A percentile compares a stretch with the other conserved stretches of the same genome.
These are phyloP conservation scores for Atta colombica DNA, from an alignment of 1,140 invertebrate species.

Conservation along the genomic window DNA sequence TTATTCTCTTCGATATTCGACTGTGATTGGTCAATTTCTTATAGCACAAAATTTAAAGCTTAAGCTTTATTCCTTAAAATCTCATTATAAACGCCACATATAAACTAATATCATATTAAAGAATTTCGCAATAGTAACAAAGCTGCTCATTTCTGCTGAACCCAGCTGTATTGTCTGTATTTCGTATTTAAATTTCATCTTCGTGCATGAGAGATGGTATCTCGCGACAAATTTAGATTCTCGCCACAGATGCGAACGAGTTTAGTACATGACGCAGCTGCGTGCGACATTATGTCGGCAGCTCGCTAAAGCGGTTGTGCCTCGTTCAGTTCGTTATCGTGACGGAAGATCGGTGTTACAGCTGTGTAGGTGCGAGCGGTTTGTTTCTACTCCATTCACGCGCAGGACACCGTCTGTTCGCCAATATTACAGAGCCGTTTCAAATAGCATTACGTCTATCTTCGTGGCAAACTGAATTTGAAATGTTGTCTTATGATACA, in stretches of 20 bases:
- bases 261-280: slow-evolving; percentile 39
- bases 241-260: slow-evolving; percentile 15
- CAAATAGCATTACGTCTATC: slow-evolving; percentile 52
- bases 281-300: slow-evolving; percentile 34
- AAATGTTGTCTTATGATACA: slow-evolving; percentile 31
- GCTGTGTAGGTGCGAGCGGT: slow-evolving; percentile 16
- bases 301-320: slow-evolving; percentile 13
- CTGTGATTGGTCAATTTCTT: no score
- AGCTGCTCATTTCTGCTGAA: no score
- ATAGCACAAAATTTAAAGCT: no score
- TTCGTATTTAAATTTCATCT: not conserved
- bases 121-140: no score
- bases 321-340: slow-evolving; percentile 54
- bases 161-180: no score
- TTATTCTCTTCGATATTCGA: no score
- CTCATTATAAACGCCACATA: no score
- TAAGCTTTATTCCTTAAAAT: no score
- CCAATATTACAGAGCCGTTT: slow-evolving; percentile 20
- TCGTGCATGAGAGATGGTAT: not conserved
- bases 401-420: not conserved
- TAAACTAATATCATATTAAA: no score
- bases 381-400: slow-evolving; percentile 45
- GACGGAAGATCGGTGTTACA: slow-evolving; percentile 39
- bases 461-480: slow-evolving; percentile 32
- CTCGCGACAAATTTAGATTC: slow-evolving; percentile 39